Conservation (phyloP, 1,140 invertebrate species). For the Elymnias hypermnestra region DNA sequence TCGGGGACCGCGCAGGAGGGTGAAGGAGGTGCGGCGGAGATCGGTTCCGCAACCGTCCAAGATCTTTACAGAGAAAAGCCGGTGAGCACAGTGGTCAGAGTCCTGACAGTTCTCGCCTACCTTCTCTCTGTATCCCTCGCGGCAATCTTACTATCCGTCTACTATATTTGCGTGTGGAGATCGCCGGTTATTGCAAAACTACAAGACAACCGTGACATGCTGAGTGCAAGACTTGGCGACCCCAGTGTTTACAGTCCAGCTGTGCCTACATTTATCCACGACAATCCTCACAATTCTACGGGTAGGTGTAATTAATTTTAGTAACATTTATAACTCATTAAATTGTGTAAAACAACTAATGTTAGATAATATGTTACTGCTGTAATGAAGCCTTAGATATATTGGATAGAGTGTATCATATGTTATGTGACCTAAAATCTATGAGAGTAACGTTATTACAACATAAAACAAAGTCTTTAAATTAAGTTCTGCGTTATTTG, state of each 20-base stretch:
- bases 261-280: conserved; percentile 17
- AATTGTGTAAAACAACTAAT: neutral
- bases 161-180: conserved; percentile 91
- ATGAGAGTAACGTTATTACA: too few relatives aligned
- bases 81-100: conserved; percentile 88
- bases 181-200: conserved; percentile 71
- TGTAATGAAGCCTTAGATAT: conserved; percentile 1
- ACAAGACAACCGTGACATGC: conserved; percentile 28
- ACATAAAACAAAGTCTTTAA: too few relatives aligned
- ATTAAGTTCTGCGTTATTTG: too few relatives aligned
- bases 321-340: neutral
- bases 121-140: conserved; percentile 95
- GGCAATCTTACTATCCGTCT: conserved; percentile 91
- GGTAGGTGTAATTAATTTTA: conserved; percentile 14
- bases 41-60: conserved; percentile 67
- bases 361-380: neutral
- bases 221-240: conserved; percentile 25
- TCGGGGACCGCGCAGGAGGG: conserved; percentile 49
- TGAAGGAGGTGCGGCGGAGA: conserved; percentile 44
- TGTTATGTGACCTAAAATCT: too few relatives aligned
- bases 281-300: conserved; percentile 25
- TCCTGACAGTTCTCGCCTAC: conserved; percentile 96
- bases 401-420: too few relatives aligned
- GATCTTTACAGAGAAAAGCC: conserved; percentile 85
- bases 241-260: conserved; percentile 22